A percentile compares a stretch with the other conserved stretches of the same genome.
Evolutionary conservation across 2,113 vertebrate genomes (phyloP).

Genomic region (Melanerpes aurifrons): DNA sequence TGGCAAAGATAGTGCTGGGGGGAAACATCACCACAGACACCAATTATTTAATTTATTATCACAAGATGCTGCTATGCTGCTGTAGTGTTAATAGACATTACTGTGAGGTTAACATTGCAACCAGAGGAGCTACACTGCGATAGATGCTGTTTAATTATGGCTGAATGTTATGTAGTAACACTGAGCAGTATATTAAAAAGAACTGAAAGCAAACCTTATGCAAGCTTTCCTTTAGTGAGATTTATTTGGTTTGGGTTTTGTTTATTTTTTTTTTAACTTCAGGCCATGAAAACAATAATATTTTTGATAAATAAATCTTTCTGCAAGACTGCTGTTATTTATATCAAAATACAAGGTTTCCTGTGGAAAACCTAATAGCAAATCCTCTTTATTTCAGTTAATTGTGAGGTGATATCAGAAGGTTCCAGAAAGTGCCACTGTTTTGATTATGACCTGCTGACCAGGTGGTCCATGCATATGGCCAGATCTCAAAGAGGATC

Average conservation of each 20-base stretch:
- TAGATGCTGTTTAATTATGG: conserved; percentile 16
- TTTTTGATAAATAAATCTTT: neutral
- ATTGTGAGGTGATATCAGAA: neutral
- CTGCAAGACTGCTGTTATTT: neutral
- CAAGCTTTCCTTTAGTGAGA: neutral
- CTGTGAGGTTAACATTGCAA: neutral
- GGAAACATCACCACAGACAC: neutral
- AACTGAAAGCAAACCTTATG: neutral
- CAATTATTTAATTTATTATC: conserved; percentile 35
- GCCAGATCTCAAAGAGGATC: neutral
- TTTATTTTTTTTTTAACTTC: neutral
- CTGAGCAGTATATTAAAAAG: neutral
- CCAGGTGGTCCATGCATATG: accelerated
- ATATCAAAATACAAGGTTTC: neutral
- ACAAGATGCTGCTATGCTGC: neutral
- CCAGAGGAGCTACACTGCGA: neutral
- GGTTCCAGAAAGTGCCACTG: neutral
- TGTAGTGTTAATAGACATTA: conserved; percentile 14
- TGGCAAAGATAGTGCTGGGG: too few relatives aligned
- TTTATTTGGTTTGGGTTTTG: neutral
- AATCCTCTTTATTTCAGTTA: neutral
- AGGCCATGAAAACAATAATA: neutral
- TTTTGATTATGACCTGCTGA: neutral
- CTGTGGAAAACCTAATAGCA: neutral
- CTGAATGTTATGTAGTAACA: neutral